Evolutionary conservation across 2,888 invertebrate genomes (phyloP).

Genomic region (Tachina lurida): DNA sequence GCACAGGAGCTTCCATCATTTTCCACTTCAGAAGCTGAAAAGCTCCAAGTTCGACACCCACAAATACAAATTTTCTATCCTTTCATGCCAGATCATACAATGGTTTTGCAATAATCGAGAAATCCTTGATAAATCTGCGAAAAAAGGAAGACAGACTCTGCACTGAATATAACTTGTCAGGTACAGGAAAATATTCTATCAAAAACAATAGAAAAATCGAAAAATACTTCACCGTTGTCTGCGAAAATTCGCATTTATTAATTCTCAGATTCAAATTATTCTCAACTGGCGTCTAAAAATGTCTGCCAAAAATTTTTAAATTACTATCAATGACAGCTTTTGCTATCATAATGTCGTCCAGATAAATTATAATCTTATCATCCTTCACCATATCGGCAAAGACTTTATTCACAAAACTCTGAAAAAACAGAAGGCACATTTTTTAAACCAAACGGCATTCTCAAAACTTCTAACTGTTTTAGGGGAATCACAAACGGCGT

Average conservation of each 20-base stretch:
- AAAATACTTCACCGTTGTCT: slow-evolving; percentile 46
- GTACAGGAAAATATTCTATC: background rate
- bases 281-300: too few relatives aligned
- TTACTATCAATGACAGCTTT: slow-evolving; percentile 37
- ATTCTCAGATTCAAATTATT: slow-evolving; percentile 52
- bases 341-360: slow-evolving; percentile 67
- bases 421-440: background rate
- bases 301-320: slow-evolving; percentile 44
- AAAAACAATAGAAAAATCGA: slow-evolving; percentile 3
- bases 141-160: background rate
- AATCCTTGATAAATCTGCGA: background rate
- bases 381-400: background rate
- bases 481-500: too few relatives aligned
- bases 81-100: too few relatives aligned
- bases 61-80: too few relatives aligned
- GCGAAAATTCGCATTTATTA: slow-evolving; percentile 57
- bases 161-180: background rate
- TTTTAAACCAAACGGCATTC: background rate
- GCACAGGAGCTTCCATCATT: too few relatives aligned
- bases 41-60: too few relatives aligned
- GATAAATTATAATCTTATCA: slow-evolving; percentile 43
- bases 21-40: too few relatives aligned
- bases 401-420: slow-evolving; percentile 8
- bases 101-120: too few relatives aligned
- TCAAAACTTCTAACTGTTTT: background rate